Conservation (phyloP, 2,113 vertebrate genomes). For the Macrotis lagotis region DNA sequence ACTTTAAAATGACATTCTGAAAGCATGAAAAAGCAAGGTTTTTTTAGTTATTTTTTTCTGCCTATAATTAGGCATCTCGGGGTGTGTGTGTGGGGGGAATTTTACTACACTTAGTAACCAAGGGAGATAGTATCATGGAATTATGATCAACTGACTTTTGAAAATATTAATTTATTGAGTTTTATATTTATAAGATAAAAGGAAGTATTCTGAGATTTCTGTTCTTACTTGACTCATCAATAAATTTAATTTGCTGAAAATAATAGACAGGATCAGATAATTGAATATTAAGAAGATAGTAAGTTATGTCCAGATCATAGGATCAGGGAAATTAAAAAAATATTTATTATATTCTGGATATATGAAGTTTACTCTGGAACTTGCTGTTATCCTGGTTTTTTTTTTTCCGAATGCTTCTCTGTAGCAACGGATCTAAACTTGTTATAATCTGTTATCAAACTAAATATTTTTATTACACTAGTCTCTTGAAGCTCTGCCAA, state of each 20-base stretch:
- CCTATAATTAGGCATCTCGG: background rate
- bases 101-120: background rate
- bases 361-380: background rate
- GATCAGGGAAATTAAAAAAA: background rate
- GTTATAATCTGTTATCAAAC: slow-evolving; percentile 46
- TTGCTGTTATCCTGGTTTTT: background rate
- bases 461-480: slow-evolving; percentile 61
- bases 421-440: slow-evolving; percentile 53
- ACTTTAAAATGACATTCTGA: background rate
- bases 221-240: background rate
- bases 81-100: too few relatives aligned
- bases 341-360: background rate
- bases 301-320: background rate
- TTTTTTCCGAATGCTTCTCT: slow-evolving; percentile 17
- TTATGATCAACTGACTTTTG: background rate
- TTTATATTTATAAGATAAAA: background rate
- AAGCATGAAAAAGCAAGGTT: background rate
- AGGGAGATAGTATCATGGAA: background rate
- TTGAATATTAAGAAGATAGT: background rate
- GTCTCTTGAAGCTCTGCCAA: slow-evolving; percentile 49
- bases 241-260: background rate
- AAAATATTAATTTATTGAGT: background rate
- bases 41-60: background rate
- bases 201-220: background rate
- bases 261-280: background rate